Percentiles rank a stretch among this genome's conserved stretches.
phyloP scores from a whole-genome alignment of 2,888 invertebrate species.

The Stenolophus ochropezus region DNA sequence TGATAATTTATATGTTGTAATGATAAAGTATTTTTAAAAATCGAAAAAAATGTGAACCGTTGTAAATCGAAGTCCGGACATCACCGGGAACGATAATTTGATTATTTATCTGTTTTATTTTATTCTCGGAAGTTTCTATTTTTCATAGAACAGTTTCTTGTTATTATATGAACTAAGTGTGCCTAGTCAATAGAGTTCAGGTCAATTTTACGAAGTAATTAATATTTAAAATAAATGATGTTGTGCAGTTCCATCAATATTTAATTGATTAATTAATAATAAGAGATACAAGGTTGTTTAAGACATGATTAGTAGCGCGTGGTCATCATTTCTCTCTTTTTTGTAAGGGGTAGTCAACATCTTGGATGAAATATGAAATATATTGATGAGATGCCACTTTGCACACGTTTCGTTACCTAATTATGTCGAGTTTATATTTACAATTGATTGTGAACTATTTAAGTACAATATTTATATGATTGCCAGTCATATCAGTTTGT shows the following conservation, averaged over 20 bases:
- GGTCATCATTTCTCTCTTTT: neutral
- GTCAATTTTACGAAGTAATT: constrained; percentile 76
- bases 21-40: constrained; percentile 73
- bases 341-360: neutral
- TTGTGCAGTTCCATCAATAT: constrained; percentile 71
- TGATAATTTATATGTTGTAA: constrained; percentile 74
- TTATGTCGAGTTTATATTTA: constrained; percentile 67
- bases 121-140: constrained; percentile 75
- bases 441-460: constrained; percentile 69
- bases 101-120: constrained; percentile 72
- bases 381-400: constrained; percentile 12
- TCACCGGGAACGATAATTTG: constrained; percentile 68
- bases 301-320: constrained; percentile 62
- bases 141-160: constrained; percentile 76
- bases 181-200: constrained; percentile 81
- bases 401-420: constrained; percentile 64
- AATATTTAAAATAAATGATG: constrained; percentile 69
- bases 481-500: constrained; percentile 74
- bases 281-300: constrained; percentile 65
- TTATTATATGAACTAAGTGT: constrained; percentile 78
- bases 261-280: constrained; percentile 63
- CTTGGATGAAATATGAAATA: neutral
- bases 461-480: constrained; percentile 73
- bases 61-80: constrained; percentile 66
- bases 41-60: constrained; percentile 69